These are phyloP conservation scores for Penaeus japonicus DNA, from an alignment of 1,140 invertebrate genomes.

Conservation along the genomic window DNA sequence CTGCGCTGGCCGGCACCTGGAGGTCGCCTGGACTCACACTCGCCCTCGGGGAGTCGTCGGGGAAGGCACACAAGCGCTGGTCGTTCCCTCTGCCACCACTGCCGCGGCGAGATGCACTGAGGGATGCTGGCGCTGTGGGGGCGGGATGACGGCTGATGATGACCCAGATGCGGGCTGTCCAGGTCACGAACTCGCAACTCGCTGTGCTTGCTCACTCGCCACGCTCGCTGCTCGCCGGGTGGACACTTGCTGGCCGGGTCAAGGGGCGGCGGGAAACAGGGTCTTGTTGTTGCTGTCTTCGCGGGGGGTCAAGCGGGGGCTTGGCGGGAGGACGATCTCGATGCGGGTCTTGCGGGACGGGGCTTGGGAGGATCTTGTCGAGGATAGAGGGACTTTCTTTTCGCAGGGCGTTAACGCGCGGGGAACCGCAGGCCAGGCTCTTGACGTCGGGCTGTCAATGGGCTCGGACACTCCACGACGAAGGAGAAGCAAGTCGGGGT, in stretches of 20 bases:
- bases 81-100: too few relatives aligned
- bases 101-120: background rate
- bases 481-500: background rate
- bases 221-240: background rate
- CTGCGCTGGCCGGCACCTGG: background rate
- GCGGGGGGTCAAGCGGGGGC: too few relatives aligned
- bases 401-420: too few relatives aligned
- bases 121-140: constrained; percentile 13
- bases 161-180: constrained; percentile 41
- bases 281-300: too few relatives aligned
- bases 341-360: too few relatives aligned
- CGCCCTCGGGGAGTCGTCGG: constrained; percentile 26
- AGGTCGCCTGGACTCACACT: constrained; percentile 36
- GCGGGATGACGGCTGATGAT: constrained; percentile 19
- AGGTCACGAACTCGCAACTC: constrained; percentile 33
- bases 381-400: background rate
- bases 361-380: background rate
- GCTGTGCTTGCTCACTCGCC: constrained; percentile 11
- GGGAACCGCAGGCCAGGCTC: constrained; percentile 29
- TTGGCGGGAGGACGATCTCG: too few relatives aligned
- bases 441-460: background rate
- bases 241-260: background rate
- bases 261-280: background rate
- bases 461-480: constrained; percentile 11
- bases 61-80: background rate